Percentiles rank a stretch among this genome's conserved stretches.
phyloP scores from a whole-genome alignment of 2,888 invertebrate genomes.

The Linnaemya tessellans region DNA sequence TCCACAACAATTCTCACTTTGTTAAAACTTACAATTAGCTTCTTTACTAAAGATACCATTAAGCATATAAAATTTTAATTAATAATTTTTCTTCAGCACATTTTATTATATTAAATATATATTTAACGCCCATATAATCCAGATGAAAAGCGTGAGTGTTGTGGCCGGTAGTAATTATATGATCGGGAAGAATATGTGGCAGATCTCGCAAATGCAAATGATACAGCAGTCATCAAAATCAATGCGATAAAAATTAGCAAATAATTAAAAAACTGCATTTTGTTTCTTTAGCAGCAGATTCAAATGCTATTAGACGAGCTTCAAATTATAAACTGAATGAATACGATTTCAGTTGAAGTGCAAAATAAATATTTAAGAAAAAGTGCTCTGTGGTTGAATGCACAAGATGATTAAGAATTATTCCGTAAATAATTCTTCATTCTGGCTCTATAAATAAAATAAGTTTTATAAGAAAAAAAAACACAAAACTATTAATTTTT shows the following conservation, averaged over 20 bases:
- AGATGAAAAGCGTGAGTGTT: slow-evolving; percentile 26
- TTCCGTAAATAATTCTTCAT: neutral
- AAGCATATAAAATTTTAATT: too few relatives aligned
- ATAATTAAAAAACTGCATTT: slow-evolving; percentile 4
- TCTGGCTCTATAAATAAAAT: too few relatives aligned
- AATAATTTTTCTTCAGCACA: neutral
- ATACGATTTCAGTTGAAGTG: neutral
- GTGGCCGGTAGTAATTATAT: slow-evolving; percentile 35
- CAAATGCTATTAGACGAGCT: neutral
- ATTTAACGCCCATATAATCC: slow-evolving; percentile 30
- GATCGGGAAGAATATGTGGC: neutral
- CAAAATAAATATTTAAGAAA: neutral
- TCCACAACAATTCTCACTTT: too few relatives aligned
- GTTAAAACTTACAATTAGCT: too few relatives aligned
- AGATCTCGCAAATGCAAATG: neutral
- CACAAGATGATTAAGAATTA: slow-evolving; percentile 2
- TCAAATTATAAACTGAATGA: slow-evolving; percentile 11
- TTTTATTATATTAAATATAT: neutral
- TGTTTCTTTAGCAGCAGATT: neutral
- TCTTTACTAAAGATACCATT: too few relatives aligned
- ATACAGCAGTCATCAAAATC: neutral
- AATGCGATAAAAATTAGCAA: neutral
- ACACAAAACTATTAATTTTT: too few relatives aligned
- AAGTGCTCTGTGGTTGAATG: slow-evolving; percentile 8
- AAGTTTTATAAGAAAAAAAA: too few relatives aligned